Base-by-base conservation (phyloP, 2,797 vertebrate genomes). In the Staurois parvus region DNA sequence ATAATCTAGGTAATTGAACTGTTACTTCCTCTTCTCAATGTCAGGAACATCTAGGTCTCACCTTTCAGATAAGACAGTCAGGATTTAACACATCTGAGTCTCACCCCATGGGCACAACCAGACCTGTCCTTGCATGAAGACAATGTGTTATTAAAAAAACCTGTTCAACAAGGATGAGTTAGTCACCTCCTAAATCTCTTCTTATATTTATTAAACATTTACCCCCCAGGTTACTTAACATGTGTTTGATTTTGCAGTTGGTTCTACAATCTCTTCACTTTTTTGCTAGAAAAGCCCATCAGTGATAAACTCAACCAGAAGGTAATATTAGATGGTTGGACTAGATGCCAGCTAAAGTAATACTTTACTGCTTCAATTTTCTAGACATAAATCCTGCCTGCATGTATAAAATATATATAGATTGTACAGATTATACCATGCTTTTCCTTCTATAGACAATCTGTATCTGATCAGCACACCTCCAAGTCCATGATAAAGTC, bases 191-290 rank as follows among this genome's bases (percentile, higher is more conserved):
- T 8, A 76, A 77, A 37, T 59, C 13, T 30, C 28, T 19, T 17
- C 26, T 74, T 81, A 62, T 13, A 15, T 26, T 24, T 29, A 29
- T 28, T 66, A 56, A 34, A 59, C 3, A 29, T 59, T 29, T 77
- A 34, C 17, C 75, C 4, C 10, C 42, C 30, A 37, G 21, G 45
- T 76, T 56, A 84, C 45, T 40, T 62, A 56, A 78, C n/a, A 52
- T 72, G 11, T 37, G 29, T 19, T 78, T 77, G 7, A 24, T 45
- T 26, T 79, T 26, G 66, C 76, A 85, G 84, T 40, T 85, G 84
- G 84, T 68, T 85, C 34, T 85, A 79, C 70, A 85, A 85, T 67
- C 84, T 85, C 37, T 85, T 85, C 28, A 79, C 84, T 29, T 70
- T 64, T 4, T 85, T 80, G 37, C 42, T 85, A n/a, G 84, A 85